These are phyloP conservation scores for Hanleya hanleyi DNA, from an alignment of 2,888 invertebrate species.

Conservation along the genomic window DNA sequence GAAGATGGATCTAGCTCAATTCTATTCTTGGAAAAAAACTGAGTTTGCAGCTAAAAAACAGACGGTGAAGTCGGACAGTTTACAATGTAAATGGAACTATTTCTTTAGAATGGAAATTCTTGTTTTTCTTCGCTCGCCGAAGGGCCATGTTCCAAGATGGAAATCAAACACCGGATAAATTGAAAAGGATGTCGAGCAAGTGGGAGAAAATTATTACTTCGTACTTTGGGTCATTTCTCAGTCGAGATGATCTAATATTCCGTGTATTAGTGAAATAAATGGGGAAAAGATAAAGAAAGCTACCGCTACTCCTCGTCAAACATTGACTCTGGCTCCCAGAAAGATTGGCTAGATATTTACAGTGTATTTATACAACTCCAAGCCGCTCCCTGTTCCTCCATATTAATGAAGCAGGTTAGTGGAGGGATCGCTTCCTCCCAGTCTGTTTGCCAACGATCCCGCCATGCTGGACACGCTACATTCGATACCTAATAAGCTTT, in stretches of 20 bases:
- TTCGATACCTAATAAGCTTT: slow-evolving; percentile 4
- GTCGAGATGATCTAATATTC: neutral
- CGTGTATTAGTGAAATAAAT: neutral
- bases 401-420: slow-evolving; percentile 5
- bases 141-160: neutral
- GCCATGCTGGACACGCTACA: neutral
- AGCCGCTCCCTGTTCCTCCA: neutral
- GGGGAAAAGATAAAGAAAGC: neutral
- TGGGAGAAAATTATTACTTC: neutral
- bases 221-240: neutral
- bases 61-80: neutral
- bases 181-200: neutral
- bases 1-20: too few relatives aligned
- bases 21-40: neutral
- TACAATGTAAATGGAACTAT: neutral
- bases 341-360: neutral
- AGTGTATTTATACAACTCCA: too few relatives aligned
- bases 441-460: neutral
- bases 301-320: neutral
- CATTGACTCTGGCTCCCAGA: neutral
- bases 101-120: neutral
- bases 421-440: neutral
- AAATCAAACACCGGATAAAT: slow-evolving; percentile 1
- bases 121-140: neutral
- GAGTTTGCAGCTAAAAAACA: neutral